Base-by-base conservation (phyloP, 2,797 vertebrate genomes). In the Smutsia gigantea region DNA sequence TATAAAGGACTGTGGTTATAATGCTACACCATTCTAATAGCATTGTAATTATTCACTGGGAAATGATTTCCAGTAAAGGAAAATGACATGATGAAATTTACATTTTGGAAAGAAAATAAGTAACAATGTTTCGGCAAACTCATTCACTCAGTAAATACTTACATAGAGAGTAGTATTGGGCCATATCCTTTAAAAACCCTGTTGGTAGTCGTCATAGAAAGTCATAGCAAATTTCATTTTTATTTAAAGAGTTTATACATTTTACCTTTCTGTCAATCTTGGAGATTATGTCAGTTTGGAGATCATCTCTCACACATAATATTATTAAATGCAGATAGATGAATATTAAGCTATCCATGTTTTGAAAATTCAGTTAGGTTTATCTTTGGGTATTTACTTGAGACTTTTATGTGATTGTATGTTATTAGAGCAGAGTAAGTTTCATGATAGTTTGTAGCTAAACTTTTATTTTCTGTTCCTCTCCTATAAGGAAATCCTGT, bases 221-320 rank as follows among this genome's bases (percentile, higher is more conserved):
- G 53, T 42, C 19, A 53, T 59, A 66, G 31, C n/a, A 84, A 86
- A 51, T 83, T 96, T 66, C n/a, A 84, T 69, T 94, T 23, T 29
- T 57, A 57, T 89, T 93, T 92, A 85, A 69, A 81, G 46, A 84
- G 17, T 93, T 87, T 85, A 37, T 63, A 39, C 7, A 78, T 75
- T 93, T 95, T 85, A 69, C 29, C 64, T 90, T 83, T 94, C 37
- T 83, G 34, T 87, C 31, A 72, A 11, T 78, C 72, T 79, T 94
- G 68, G 55, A 53, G 78, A 46, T 39, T 91, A 46, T 46, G 46
- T 46, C 46, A 46, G 46, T 46, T 46, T 46, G 64, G 55, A 57
- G 59, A 79, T 71, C 23, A 14, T 74, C 19, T 31, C 53, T 90
- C 10, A 9, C 59, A 63, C 23, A 74, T 37, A 63, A 10, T 66